These are phyloP conservation scores for Benitochromis conjunctus DNA, from an alignment of 2,113 vertebrate species.

Conservation along the genomic window DNA sequence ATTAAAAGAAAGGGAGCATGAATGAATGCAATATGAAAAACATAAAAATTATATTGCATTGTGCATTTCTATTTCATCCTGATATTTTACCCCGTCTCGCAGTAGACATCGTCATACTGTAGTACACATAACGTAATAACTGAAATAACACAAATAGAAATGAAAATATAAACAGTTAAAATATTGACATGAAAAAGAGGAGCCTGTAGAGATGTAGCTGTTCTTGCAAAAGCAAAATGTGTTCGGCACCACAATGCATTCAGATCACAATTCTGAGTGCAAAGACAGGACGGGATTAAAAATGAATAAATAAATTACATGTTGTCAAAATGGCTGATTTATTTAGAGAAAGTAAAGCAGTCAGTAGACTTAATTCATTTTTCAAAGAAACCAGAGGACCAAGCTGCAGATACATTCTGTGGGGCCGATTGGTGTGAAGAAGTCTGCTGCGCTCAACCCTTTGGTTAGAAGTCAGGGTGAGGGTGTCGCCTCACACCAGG, in stretches of 20 bases:
- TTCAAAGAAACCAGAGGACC: conserved; percentile 19
- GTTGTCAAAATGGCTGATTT: not conserved
- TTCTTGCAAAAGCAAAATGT: not conserved
- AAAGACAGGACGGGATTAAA: not conserved
- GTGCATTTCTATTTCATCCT: not conserved
- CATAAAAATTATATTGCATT: not conserved
- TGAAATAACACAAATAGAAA: not conserved
- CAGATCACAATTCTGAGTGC: not conserved
- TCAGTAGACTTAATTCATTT: not conserved
- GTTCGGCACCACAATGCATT: not conserved
- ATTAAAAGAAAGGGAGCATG: not conserved
- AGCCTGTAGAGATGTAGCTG: not conserved
- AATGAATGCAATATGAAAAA: not conserved
- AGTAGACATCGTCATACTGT: not conserved
- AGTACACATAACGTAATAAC: not conserved
- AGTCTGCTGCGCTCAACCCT: conserved; percentile 27
- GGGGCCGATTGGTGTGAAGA: conserved; percentile 30
- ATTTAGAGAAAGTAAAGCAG: not conserved
- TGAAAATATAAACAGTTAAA: not conserved
- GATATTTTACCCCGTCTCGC: not conserved
- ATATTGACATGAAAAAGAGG: not conserved
- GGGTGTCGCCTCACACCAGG: conserved; percentile 69
- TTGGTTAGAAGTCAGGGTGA: conserved; percentile 51
- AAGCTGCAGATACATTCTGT: conserved; percentile 29
- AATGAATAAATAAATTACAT: not conserved